phyloP scores from a whole-genome alignment of 2,888 invertebrate species.

The Steinernema carpocapsae region DNA sequence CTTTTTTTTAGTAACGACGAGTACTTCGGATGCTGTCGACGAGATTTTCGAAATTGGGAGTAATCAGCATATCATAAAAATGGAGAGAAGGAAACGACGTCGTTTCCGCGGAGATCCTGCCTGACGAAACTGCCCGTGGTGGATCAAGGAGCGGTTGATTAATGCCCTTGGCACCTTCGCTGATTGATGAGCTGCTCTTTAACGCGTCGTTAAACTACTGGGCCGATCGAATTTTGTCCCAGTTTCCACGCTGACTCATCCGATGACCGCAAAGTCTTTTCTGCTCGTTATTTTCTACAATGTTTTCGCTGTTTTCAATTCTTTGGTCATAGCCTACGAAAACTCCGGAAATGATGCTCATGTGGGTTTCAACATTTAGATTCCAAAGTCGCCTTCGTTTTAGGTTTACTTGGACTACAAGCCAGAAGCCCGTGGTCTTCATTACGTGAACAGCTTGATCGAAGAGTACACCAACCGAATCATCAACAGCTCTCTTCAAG shows the following conservation, averaged over 20 bases:
- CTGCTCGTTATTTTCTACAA: neutral
- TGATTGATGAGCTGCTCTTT: conserved; percentile 12
- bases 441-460: neutral
- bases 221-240: conserved; percentile 2
- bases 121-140: too few species aligned
- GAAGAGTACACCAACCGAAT: conserved; percentile 7
- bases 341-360: conserved; percentile 17
- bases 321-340: neutral
- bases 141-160: conserved; percentile 23
- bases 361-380: neutral
- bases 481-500: conserved; percentile 27
- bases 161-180: conserved; percentile 4
- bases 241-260: conserved; percentile 22
- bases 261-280: neutral
- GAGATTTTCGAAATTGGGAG: too few species aligned
- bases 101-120: neutral
- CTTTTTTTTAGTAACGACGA: too few species aligned
- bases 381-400: neutral
- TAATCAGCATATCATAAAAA: too few species aligned
- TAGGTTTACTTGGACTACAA: conserved; percentile 30
- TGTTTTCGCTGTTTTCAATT: neutral
- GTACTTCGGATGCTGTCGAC: too few species aligned
- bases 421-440: neutral
- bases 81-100: neutral
- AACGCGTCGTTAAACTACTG: neutral